Percentiles rank a stretch among this genome's conserved stretches.
These are phyloP conservation scores for Sporophila hypoxantha DNA, from an alignment of 2,113 vertebrate species.

Conservation along the genomic window DNA sequence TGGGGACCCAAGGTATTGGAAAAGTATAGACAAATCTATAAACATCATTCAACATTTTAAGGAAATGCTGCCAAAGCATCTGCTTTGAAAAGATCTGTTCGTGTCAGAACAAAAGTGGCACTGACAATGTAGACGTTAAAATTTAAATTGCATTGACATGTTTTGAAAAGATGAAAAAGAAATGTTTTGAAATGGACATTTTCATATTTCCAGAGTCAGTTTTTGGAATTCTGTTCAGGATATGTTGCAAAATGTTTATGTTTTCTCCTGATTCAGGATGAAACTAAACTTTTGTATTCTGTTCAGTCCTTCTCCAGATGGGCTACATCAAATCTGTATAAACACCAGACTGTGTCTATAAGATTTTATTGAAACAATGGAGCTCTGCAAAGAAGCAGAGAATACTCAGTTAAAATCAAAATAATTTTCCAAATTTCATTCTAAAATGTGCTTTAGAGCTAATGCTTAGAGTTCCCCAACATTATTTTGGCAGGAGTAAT, in stretches of 20 bases:
- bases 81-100: background rate
- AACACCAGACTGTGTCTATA: conserved; percentile 7
- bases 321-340: background rate
- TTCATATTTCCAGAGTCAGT: background rate
- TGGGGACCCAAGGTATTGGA: background rate
- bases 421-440: background rate
- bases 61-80: background rate
- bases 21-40: background rate
- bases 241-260: background rate
- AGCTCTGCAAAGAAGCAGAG: background rate
- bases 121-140: background rate
- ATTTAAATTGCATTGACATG: background rate
- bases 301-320: conserved; percentile 1
- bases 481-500: background rate
- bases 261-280: background rate
- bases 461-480: background rate
- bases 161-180: background rate
- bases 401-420: background rate
- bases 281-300: background rate
- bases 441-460: background rate
- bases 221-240: background rate
- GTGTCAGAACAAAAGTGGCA: background rate
- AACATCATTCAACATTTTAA: background rate
- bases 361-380: background rate
- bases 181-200: background rate